phyloP scores from a whole-genome alignment of 2,888 invertebrate species.

The Aproaerema taeniolella region DNA sequence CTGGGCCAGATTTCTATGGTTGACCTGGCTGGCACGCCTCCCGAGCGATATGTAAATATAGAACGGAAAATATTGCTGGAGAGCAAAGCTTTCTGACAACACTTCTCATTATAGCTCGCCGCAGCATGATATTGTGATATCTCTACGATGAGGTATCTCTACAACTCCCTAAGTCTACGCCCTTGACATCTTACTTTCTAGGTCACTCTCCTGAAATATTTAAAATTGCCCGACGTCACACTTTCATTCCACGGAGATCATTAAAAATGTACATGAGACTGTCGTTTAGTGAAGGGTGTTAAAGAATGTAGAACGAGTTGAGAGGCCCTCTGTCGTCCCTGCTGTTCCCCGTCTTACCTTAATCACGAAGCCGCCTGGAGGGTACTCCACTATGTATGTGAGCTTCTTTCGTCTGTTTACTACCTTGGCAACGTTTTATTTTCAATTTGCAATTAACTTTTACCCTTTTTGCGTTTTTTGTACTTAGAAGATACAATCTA shows the following conservation, averaged over 20 bases:
- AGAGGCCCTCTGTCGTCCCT: conserved; percentile 35
- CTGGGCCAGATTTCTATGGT: conserved; percentile 30
- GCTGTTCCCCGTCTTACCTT: conserved; percentile 28
- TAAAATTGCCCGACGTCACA: conserved; percentile 15
- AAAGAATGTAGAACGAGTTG: conserved; percentile 41
- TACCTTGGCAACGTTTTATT: too few relatives aligned
- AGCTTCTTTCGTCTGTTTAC: too few relatives aligned
- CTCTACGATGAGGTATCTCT: too few relatives aligned
- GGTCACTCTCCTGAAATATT: conserved; percentile 25
- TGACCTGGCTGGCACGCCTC: conserved; percentile 59
- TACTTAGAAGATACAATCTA: too few relatives aligned
- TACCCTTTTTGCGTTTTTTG: too few relatives aligned
- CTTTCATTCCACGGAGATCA: conserved; percentile 17
- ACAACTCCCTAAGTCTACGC: too few relatives aligned
- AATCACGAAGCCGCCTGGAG: conserved; percentile 23
- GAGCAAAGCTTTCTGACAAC: conserved; percentile 43
- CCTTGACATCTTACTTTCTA: conserved; percentile 24
- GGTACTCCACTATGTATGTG: conserved; percentile 14
- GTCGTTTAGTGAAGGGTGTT: conserved; percentile 34
- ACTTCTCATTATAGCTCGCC: conserved; percentile 34
- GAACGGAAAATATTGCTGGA: conserved; percentile 55
- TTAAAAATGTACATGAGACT: conserved; percentile 45
- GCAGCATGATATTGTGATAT: conserved; percentile 17
- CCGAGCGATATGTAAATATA: conserved; percentile 59
- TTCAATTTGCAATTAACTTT: too few relatives aligned